Evolutionary conservation across 2,113 vertebrate species (phyloP).

Genomic region (Melanerpes aurifrons): DNA sequence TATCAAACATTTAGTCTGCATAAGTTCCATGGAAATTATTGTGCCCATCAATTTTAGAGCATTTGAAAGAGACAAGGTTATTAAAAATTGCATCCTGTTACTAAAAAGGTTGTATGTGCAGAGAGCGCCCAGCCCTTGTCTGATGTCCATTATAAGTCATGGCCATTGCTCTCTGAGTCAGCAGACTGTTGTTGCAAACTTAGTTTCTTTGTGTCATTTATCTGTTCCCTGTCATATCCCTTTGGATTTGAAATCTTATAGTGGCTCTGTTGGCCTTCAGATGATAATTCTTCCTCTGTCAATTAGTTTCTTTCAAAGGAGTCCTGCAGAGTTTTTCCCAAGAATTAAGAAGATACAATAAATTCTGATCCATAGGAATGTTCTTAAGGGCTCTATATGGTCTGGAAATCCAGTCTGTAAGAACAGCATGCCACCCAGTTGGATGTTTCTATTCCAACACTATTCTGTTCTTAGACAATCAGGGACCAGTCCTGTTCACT

Average conservation of each 20-base stretch:
- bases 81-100: background rate
- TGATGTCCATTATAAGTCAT: background rate
- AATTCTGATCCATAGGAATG: background rate
- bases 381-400: background rate
- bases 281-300: background rate
- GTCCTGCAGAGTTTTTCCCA: background rate
- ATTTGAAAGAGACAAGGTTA: background rate
- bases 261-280: background rate
- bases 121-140: background rate
- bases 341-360: background rate
- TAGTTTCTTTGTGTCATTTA: conserved; percentile 18
- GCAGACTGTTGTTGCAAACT: conserved; percentile 15
- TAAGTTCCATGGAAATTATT: background rate
- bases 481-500: background rate
- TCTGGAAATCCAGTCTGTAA: background rate
- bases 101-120: background rate
- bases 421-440: background rate
- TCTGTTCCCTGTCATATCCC: background rate
- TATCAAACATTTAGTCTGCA: accelerated
- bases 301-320: background rate
- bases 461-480: background rate
- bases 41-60: background rate
- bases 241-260: background rate
- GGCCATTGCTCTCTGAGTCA: conserved; percentile 31
- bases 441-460: background rate